Conservation (phyloP, 2,797 vertebrate genomes). For the Etheostoma perlongum region DNA sequence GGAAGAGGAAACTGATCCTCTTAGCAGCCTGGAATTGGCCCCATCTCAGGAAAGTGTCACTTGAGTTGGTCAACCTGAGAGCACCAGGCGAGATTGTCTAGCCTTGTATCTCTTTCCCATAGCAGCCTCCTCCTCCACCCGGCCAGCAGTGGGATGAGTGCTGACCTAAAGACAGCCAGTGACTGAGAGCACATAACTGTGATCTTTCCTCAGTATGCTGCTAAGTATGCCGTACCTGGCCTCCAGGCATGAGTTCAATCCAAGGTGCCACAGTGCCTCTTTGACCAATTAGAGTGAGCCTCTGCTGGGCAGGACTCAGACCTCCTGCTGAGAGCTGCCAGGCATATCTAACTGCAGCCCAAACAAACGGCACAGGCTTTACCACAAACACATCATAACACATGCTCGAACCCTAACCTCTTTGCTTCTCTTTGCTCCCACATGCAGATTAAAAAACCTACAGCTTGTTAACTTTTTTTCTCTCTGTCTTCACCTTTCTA, state of each 20-base stretch:
- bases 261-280: constrained; percentile 67
- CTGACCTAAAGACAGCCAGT: constrained; percentile 52
- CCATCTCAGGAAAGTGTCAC: constrained; percentile 77
- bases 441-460: constrained; percentile 62
- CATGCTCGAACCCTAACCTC: constrained; percentile 46
- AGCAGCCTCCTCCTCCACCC: constrained; percentile 14
- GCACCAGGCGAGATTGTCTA: constrained; percentile 56
- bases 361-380: constrained; percentile 63
- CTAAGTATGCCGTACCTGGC: constrained; percentile 58
- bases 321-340: constrained; percentile 70
- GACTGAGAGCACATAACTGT: constrained; percentile 37
- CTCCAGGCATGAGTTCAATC: constrained; percentile 57
- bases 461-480: constrained; percentile 42
- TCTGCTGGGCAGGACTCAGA: constrained; percentile 60
- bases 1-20: constrained; percentile 79
- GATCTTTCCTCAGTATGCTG: constrained; percentile 54
- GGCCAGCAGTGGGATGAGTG: constrained; percentile 28
- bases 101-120: constrained; percentile 55
- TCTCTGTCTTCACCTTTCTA: constrained; percentile 45
- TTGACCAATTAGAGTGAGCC: constrained; percentile 70
- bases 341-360: constrained; percentile 60
- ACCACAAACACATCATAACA: constrained; percentile 72
- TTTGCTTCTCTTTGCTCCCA: constrained; percentile 42
- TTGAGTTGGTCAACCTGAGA: constrained; percentile 76
- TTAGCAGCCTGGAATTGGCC: constrained; percentile 78